phyloP scores from a whole-genome alignment of 2,888 invertebrate genomes.

The Beris morrisii region DNA sequence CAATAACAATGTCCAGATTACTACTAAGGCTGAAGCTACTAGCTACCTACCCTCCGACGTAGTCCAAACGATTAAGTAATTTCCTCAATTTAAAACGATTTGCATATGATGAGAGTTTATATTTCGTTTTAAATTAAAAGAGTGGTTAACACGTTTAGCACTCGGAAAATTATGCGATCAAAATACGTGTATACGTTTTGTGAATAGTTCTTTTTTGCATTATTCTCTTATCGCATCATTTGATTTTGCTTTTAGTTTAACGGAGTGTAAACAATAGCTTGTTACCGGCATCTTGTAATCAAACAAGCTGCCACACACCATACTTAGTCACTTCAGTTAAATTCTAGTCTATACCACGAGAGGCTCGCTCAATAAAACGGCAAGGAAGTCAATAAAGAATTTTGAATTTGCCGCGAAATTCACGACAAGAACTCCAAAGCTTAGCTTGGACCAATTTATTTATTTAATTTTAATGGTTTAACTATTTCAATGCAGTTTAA shows the following conservation, averaged over 20 bases:
- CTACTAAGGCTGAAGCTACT: too few species aligned
- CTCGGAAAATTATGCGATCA: not conserved
- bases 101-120: slow-evolving; percentile 28
- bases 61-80: slow-evolving; percentile 35
- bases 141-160: slow-evolving; percentile 12
- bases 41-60: not conserved
- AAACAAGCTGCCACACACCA: not conserved
- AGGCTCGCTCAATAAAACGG: too few species aligned
- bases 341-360: too few species aligned
- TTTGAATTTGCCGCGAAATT: too few species aligned
- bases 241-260: not conserved
- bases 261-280: not conserved
- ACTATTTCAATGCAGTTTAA: too few species aligned
- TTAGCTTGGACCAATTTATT: too few species aligned
- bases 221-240: not conserved
- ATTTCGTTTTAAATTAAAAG: not conserved
- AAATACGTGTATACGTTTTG: not conserved
- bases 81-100: slow-evolving; percentile 39
- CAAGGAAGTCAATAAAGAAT: too few species aligned
- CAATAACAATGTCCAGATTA: too few species aligned
- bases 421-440: too few species aligned
- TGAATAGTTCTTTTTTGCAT: not conserved
- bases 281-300: not conserved
- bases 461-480: too few species aligned
- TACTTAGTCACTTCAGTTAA: too few species aligned